These are phyloP conservation scores for Helarctos malayanus DNA, from an alignment of 2,797 vertebrate species.

Conservation along the genomic window DNA sequence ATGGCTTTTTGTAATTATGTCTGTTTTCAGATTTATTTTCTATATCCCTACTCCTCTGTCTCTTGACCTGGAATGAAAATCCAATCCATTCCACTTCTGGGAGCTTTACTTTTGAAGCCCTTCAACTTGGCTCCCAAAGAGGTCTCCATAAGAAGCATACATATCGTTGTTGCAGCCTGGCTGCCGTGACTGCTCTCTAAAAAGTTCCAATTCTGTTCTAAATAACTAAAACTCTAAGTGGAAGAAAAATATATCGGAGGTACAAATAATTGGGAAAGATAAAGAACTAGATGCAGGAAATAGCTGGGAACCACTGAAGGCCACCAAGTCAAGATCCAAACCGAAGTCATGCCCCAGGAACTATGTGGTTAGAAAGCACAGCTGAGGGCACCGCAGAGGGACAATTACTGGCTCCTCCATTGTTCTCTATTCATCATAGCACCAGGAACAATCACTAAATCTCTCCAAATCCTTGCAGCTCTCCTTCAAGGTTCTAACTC, in stretches of 20 bases:
- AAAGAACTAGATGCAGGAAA: neutral
- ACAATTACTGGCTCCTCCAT: too few species aligned
- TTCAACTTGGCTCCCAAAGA: neutral
- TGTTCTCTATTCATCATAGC: neutral
- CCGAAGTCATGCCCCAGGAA: too few species aligned
- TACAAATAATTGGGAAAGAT: neutral
- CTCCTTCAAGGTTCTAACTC: neutral
- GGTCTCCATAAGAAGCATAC: neutral
- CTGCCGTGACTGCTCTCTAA: neutral
- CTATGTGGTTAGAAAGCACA: neutral
- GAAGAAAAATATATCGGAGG: neutral
- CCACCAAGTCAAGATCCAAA: neutral
- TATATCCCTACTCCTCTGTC: neutral
- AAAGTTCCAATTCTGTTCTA: neutral
- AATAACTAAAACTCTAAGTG: neutral
- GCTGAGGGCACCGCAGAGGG: accelerated
- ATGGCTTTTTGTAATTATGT: neutral
- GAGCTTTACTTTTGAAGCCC: neutral
- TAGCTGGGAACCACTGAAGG: neutral
- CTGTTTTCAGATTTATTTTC: neutral
- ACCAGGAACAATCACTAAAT: neutral
- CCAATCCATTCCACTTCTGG: neutral
- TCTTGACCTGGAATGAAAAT: slow-evolving; percentile 7
- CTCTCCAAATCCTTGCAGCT: neutral
- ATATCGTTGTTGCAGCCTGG: neutral